These are phyloP conservation scores for Teleogryllus occipitalis DNA, from an alignment of 1,140 invertebrate species.

Conservation along the genomic window DNA sequence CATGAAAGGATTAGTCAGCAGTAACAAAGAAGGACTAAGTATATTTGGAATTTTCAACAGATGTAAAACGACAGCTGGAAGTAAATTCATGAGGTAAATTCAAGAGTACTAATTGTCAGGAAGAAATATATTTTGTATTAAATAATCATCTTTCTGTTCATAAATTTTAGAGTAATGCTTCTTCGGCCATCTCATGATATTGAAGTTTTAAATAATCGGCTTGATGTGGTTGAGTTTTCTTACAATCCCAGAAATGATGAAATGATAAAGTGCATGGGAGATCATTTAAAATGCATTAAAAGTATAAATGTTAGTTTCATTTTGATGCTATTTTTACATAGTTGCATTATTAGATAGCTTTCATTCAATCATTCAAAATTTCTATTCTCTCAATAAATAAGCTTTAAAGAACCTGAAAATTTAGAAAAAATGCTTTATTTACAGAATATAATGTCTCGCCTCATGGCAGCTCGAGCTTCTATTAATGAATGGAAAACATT, in stretches of 20 bases:
- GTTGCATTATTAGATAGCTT: conserved; percentile 12
- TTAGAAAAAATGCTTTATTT: conserved; percentile 7
- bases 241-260: conserved; percentile 45
- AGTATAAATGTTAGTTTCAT: conserved; percentile 41
- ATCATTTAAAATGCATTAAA: conserved; percentile 48
- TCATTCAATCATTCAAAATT: conserved; percentile 3
- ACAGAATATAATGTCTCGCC: neutral
- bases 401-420: neutral
- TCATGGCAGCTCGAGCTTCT: neutral
- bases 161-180: conserved; percentile 42
- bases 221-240: conserved; percentile 54
- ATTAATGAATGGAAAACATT: neutral
- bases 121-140: neutral
- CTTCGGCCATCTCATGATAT: conserved; percentile 50
- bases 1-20: conserved; percentile 50
- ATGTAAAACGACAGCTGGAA: conserved; percentile 56
- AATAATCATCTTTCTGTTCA: neutral
- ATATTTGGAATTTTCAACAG: conserved; percentile 62
- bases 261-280: conserved; percentile 44
- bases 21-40: conserved; percentile 58
- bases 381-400: neutral
- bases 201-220: conserved; percentile 44
- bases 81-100: conserved; percentile 41
- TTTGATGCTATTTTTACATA: neutral
- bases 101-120: neutral